Evolutionary conservation across 2,888 invertebrate genomes (phyloP), one percentile per base, ranked within the genome.

Genomic region (Drosophila formosana): DNA sequence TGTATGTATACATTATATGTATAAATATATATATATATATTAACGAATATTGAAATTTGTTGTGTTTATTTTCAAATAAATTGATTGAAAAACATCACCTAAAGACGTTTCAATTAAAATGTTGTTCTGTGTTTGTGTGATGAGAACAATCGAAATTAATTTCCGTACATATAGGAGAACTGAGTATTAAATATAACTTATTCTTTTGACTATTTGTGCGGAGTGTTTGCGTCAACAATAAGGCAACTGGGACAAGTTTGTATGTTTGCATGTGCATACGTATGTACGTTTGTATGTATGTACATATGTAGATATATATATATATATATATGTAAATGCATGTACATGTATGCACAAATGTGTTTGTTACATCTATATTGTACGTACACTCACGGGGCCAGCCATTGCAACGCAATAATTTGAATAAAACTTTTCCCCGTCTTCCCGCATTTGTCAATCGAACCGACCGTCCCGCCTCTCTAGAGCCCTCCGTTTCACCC

Each of bases 371-470:
- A 30, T 7, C 30, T 30, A 30, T 4, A 28, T 28, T 11, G 9
- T 37, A n/a, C 37, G n/a, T n/a, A 37, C 1, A 37, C 11, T 37
- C 25, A 52, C 9, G 65, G 51, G 58, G 50, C 60, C 8, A 32
- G 32, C 32, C 46, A 52, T 30, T 57, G 62, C 45, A 52, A 37
- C 53, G 62, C 45, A 62, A 56, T 64, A 50, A 50, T 32, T 13
- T 30, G 11, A 55, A 43, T 11, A 25, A 13, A 41, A 11, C 55
- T 47, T 30, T 43, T 32, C 23, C 28, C 50, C 43, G 47, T 56
- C 50, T 34, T n/a, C 7, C 39, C 32, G 49, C 45, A 45, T 26
- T 8, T 32, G 47, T 26, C 25, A 34, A 25, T 32, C 11, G 18
- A 18, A 18, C 5, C 8, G 25, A 9, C 7, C 30, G 23, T 8